Base-by-base conservation (phyloP, 1,140 invertebrate species). In the Lepidurus apus region DNA sequence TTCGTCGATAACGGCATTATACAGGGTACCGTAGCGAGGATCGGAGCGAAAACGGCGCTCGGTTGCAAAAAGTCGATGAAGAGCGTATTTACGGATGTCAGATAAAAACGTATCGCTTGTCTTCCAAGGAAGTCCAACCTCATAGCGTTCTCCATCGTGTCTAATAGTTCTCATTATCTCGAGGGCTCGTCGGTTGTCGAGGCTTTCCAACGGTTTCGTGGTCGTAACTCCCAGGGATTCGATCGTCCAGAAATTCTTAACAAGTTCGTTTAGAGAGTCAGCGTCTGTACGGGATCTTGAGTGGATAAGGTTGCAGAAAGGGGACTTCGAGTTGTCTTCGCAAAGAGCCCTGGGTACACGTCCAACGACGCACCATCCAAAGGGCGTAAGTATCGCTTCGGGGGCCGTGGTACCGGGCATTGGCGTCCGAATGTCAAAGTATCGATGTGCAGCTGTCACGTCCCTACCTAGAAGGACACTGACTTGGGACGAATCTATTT, bases 161-260 rank as follows among this genome's bases (percentile, higher is more conserved):
- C 26, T 8, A 0, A 76, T 77, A 1, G 43, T 21, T 17, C 73
- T 42, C 8, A 81, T 24, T 1, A 78, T 42, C 17, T 75, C 21
- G 8, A 74, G 26, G 7, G 76, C 76, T 47, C 76, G 73, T 4
- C 26, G 21, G 42, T 81, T 45, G 4, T 80, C 80, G 13, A 44
- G 74, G 34, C 77, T 42, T 43, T 10, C 17, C 45, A 17, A 0
- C 17, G 10, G 5, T 47, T 47, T 47, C 45, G 45, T 11, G 10
- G 45, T 17, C 10, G 10, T 42, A 10, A 78, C 76, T 34, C 80
- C 80, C n/a, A 81, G 73, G 4, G 79, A 65, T 42, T 81, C 80
- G 21, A 77, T 77, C 13, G 76, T 75, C 74, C 79, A 80, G 13
- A 77, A 78, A 34, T 34, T 34, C 34, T 3, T 34, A 34, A 34